Percentiles rank a stretch among this genome's conserved stretches.
Evolutionary conservation across 2,797 vertebrate genomes (phyloP).

Genomic region (Hippopotamyrus pictus): DNA sequence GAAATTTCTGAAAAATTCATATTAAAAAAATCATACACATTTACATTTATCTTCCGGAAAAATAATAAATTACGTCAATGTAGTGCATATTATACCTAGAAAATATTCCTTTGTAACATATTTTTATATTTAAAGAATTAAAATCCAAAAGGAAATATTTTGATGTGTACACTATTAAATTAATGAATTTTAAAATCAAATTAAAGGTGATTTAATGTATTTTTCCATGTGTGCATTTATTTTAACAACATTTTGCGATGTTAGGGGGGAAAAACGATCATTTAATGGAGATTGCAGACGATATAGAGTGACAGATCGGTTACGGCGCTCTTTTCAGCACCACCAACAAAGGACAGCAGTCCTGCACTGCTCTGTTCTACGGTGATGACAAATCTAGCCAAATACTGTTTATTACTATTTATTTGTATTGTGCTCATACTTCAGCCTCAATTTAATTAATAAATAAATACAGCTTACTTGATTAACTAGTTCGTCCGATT

Average conservation of each 20-base stretch:
- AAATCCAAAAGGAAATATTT: neutral
- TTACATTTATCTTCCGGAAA: neutral
- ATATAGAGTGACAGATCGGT: neutral
- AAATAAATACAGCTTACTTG: neutral
- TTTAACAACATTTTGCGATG: neutral
- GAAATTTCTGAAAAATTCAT: neutral
- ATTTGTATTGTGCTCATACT: neutral
- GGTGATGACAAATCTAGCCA: neutral
- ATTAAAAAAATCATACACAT: neutral
- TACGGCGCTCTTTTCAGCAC: constrained; percentile 17
- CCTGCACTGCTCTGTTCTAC: neutral
- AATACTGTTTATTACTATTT: neutral
- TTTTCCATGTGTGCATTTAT: neutral
- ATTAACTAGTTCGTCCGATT: neutral
- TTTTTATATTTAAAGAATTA: neutral
- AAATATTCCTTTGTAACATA: neutral
- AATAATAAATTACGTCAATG: neutral
- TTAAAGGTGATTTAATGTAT: neutral
- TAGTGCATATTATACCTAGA: neutral
- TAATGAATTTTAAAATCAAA: neutral
- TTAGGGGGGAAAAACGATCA: neutral
- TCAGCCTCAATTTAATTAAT: neutral
- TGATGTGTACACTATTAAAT: neutral
- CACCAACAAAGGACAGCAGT: constrained; percentile 16
- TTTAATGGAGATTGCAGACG: neutral